Percentiles rank a stretch among this genome's conserved stretches.
Evolutionary conservation across 2,113 vertebrate species (phyloP).

Genomic region (Pseudonaja textilis): DNA sequence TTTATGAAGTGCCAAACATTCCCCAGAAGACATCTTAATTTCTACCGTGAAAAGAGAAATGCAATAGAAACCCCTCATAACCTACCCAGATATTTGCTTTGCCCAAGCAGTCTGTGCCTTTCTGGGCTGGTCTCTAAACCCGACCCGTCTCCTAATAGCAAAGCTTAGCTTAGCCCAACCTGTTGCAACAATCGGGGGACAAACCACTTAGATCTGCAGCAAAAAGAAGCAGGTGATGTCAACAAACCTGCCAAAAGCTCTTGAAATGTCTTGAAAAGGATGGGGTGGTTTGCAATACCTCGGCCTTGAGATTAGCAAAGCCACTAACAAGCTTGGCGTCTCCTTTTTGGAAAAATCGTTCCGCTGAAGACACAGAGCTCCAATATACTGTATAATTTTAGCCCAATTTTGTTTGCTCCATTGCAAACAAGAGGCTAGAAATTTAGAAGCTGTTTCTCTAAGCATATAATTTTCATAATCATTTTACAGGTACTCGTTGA

Average conservation of each 20-base stretch:
- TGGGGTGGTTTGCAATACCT: not conserved
- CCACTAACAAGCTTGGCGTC: not conserved
- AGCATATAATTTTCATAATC: not conserved
- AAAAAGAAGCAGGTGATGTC: not conserved
- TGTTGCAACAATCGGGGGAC: not conserved
- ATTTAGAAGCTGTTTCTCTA: not conserved
- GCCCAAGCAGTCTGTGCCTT: not conserved
- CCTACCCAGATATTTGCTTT: not conserved
- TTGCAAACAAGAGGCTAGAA: not conserved
- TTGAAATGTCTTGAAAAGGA: not conserved
- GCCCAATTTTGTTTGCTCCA: not conserved
- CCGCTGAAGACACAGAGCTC: not conserved
- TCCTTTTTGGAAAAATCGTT: not conserved
- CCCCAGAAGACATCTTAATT: not conserved
- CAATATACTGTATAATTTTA: not conserved
- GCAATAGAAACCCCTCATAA: not conserved
- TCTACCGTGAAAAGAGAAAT: not conserved
- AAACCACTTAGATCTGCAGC: not conserved
- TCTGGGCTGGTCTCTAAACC: not conserved
- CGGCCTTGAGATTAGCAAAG: not conserved
- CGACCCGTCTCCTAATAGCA: not conserved
- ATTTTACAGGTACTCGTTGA: not conserved
- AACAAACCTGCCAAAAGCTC: not conserved
- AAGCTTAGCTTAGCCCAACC: not conserved
- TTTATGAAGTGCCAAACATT: not conserved